These are phyloP conservation scores for Sarcophaga variegata DNA, from an alignment of 2,888 invertebrate genomes.

Conservation along the genomic window DNA sequence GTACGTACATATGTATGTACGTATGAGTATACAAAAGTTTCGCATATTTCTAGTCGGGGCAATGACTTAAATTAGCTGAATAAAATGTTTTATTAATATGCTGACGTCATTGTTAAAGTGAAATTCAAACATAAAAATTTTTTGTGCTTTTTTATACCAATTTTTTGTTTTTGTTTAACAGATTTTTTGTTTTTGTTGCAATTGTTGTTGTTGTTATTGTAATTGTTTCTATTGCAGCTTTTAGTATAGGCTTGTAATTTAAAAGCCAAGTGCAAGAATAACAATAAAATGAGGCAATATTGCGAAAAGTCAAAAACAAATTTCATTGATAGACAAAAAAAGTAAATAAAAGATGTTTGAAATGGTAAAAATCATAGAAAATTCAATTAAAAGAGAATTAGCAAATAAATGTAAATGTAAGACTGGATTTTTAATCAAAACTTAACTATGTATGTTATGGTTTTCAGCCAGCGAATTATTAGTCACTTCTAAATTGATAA, in stretches of 20 bases:
- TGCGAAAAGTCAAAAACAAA: conserved; percentile 20
- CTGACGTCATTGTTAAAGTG: conserved; percentile 65
- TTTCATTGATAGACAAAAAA: conserved; percentile 60
- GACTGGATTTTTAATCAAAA: too few relatives aligned
- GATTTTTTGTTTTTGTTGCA: conserved; percentile 22
- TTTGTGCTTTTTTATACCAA: not conserved
- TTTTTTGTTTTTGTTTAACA: not conserved
- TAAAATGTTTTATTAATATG: conserved; percentile 43
- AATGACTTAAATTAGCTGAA: conserved; percentile 54
- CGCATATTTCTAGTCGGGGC: conserved; percentile 48
- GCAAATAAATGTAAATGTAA: too few relatives aligned
- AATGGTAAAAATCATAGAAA: not conserved
- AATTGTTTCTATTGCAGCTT: conserved; percentile 55
- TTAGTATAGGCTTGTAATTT: conserved; percentile 57
- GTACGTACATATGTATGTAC: too few relatives aligned
- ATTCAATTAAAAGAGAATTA: not conserved
- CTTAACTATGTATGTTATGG: too few relatives aligned
- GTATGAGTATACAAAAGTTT: not conserved
- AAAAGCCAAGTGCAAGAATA: conserved; percentile 69
- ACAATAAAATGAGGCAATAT: conserved; percentile 35
- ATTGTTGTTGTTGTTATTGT: not conserved
- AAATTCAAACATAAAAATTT: conserved; percentile 49
- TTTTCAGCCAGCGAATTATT: too few relatives aligned
- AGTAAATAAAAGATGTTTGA: conserved; percentile 2
- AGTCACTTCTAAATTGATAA: too few relatives aligned